Evolutionary conservation across 2,888 invertebrate species (phyloP), one percentile per base, ranked within the genome.

Genomic region (Mycalesis mineus): DNA sequence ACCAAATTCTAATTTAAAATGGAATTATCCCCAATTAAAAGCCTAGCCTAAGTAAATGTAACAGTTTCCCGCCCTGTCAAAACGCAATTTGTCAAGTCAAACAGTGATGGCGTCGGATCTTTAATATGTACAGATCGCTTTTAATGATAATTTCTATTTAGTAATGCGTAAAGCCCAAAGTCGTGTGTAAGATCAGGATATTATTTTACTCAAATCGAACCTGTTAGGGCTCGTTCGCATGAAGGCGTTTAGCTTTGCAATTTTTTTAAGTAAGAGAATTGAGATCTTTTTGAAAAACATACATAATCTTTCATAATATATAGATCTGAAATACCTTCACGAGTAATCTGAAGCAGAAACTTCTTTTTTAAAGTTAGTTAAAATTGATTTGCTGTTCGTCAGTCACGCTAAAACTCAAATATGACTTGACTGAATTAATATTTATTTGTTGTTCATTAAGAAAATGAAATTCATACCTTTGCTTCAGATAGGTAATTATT

Each of bases 21-120:
- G 60, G 72, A 77, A 77, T 75, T 72, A 73, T 66, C 69, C 61
- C 68, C 71, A 76, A 78, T 79, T 78, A 78, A 70, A 68, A 66
- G 60, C 64, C 68, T 69, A 70, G 72, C 69, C 74, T 75, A 71
- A 36, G 36, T 36, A 36, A 73, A 75, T 75, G 74, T 74, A 64
- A 74, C 77, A 77, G 74, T 78, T 78, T 83, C 78, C 78, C 82
- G 82, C 84, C 75, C 80, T 84, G 88, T 88, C 88, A 87, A 85
- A 88, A 88, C 84, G 83, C 84, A 88, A 89, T 88, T 88, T 88
- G 87, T 86, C 82, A 84, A 84, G 74, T 80, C 84, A 88, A 88
- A 86, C 81, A 86, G 74, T 75, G 82, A 83, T 84, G 76, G 80
- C 73, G 70, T 70, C 73, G 83, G 79, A 73, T 77, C 71, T 68